Evolutionary conservation across 2,888 invertebrate species (phyloP).

Genomic region (Eugnorisma glareosa): DNA sequence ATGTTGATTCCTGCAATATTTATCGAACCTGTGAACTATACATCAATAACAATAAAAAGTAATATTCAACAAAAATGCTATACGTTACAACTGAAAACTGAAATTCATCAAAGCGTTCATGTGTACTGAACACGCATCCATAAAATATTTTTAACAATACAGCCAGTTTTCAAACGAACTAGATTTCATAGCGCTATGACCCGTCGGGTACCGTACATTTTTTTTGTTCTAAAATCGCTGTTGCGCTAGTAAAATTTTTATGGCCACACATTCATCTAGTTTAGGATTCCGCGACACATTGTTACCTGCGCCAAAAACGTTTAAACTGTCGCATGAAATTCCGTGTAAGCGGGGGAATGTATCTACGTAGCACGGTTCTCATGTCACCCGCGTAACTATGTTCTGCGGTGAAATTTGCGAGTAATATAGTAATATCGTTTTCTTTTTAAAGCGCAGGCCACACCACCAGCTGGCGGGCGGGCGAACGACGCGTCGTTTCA

Average conservation of each 20-base stretch:
- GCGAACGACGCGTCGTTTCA: too few relatives aligned
- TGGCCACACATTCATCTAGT: conserved; percentile 54
- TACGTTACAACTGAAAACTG: conserved; percentile 25
- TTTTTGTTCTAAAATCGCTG: conserved; percentile 29
- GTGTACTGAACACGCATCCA: conserved; percentile 6
- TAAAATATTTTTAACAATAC: conserved; percentile 46
- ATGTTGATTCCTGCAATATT: background rate
- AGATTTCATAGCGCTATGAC: conserved; percentile 28
- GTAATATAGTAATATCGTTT: background rate
- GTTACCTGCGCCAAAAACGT: conserved; percentile 61
- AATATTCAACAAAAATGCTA: conserved; percentile 14
- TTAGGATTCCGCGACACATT: conserved; percentile 56
- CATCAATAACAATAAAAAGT: background rate
- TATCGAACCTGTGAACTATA: background rate
- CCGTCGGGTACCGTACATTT: background rate
- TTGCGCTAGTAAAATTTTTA: conserved; percentile 38
- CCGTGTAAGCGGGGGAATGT: conserved; percentile 33
- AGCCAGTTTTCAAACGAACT: conserved; percentile 32
- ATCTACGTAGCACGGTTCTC: background rate
- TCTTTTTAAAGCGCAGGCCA: too few relatives aligned
- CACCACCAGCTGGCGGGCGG: too few relatives aligned
- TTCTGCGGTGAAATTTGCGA: conserved; percentile 37
- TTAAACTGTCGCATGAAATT: conserved; percentile 58
- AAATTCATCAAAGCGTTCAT: conserved; percentile 18
- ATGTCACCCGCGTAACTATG: conserved; percentile 27